A percentile compares a stretch with the other conserved stretches of the same genome.
phyloP scores from a whole-genome alignment of 2,888 invertebrate genomes.

The Nomada ruficornis region DNA sequence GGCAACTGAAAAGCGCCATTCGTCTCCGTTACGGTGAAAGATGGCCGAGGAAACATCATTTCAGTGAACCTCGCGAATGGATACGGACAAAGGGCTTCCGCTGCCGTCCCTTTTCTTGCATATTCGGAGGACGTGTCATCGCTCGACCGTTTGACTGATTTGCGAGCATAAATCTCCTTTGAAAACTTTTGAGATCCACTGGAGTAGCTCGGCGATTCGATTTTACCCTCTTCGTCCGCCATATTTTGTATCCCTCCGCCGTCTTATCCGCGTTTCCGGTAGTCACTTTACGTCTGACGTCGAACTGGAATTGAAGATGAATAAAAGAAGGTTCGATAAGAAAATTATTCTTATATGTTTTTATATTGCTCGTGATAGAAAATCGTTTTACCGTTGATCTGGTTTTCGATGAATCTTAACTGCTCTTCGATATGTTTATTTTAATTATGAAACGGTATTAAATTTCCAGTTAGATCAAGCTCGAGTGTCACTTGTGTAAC shows the following conservation, averaged over 20 bases:
- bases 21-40: slow-evolving; percentile 41
- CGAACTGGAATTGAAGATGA: slow-evolving; percentile 45
- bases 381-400: neutral
- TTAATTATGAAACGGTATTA: too few relatives aligned
- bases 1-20: neutral
- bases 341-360: neutral
- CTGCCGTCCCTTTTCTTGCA: slow-evolving; percentile 43
- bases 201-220: slow-evolving; percentile 51
- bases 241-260: slow-evolving; percentile 45
- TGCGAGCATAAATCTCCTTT: slow-evolving; percentile 62
- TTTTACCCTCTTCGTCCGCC: slow-evolving; percentile 38
- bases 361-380: too few relatives aligned
- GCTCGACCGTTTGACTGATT: slow-evolving; percentile 61
- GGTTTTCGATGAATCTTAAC: too few relatives aligned
- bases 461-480: slow-evolving; percentile 22
- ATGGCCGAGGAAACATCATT: slow-evolving; percentile 50
- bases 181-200: slow-evolving; percentile 53
- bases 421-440: too few relatives aligned
- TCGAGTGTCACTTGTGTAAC: slow-evolving; percentile 11
- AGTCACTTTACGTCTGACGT: slow-evolving; percentile 14
- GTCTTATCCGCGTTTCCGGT: slow-evolving; percentile 53
- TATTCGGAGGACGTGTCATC: slow-evolving; percentile 65
- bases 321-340: neutral
- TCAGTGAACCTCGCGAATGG: slow-evolving; percentile 40
- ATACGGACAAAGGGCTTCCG: slow-evolving; percentile 48